Evolutionary conservation across 2,888 invertebrate species (phyloP).

Genomic region (Cryptophagus acutangulus): DNA sequence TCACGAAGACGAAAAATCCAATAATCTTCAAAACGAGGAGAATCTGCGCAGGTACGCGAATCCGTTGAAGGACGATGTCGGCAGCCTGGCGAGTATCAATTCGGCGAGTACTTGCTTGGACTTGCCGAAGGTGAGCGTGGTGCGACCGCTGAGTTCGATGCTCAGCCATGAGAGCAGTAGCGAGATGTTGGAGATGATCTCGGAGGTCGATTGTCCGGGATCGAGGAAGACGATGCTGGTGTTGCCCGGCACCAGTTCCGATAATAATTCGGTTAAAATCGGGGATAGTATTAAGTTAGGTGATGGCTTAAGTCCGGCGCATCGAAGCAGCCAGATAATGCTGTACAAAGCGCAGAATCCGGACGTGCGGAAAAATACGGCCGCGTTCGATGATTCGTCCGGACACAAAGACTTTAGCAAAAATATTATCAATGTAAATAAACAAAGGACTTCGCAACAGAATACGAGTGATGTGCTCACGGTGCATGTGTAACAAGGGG

Average conservation of each 20-base stretch:
- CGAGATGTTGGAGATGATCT: constrained; percentile 61
- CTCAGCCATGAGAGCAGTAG: constrained; percentile 50
- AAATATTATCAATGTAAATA: constrained; percentile 61
- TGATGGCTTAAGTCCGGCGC: constrained; percentile 47
- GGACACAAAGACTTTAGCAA: constrained; percentile 72
- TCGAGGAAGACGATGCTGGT: constrained; percentile 45
- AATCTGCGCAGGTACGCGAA: constrained; percentile 65
- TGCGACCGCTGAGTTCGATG: constrained; percentile 47
- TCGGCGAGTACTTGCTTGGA: constrained; percentile 40
- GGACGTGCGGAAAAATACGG: constrained; percentile 79
- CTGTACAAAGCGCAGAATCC: constrained; percentile 81
- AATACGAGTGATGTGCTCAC: constrained; percentile 51
- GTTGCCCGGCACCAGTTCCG: constrained; percentile 47
- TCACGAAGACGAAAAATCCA: constrained; percentile 82
- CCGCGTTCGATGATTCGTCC: constrained; percentile 54
- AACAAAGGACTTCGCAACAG: constrained; percentile 47
- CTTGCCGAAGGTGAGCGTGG: constrained; percentile 48
- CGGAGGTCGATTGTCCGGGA: constrained; percentile 53
- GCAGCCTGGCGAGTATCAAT: constrained; percentile 40
- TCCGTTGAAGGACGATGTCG: constrained; percentile 50
- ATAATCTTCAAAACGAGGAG: constrained; percentile 87
- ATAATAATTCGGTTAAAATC: constrained; percentile 31
- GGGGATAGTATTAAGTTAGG: constrained; percentile 33
- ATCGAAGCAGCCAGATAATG: constrained; percentile 59
- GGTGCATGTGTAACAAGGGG: constrained; percentile 51